phyloP scores from a whole-genome alignment of 2,888 invertebrate species.

The Uloborus plumipes region DNA sequence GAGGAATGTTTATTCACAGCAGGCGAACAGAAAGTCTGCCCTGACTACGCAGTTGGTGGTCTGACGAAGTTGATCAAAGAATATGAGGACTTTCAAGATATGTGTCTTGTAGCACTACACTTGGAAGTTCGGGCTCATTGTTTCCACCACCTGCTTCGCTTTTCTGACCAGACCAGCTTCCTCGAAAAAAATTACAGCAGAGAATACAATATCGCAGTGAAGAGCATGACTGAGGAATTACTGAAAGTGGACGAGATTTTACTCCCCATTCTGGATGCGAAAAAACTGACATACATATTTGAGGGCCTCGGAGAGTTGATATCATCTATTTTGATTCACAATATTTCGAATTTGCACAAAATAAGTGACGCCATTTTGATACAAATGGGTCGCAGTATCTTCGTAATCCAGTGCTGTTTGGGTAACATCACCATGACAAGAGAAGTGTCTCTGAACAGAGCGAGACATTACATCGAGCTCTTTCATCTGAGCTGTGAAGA shows the following conservation, averaged over 20 bases:
- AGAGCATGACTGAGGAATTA: slow-evolving; percentile 83
- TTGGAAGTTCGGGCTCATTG: slow-evolving; percentile 95
- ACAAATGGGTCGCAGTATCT: slow-evolving; percentile 83
- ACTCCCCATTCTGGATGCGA: slow-evolving; percentile 76
- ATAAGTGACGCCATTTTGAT: slow-evolving; percentile 87
- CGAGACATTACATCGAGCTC: slow-evolving; percentile 88
- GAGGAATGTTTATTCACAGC: background rate
- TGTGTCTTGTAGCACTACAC: slow-evolving; percentile 90
- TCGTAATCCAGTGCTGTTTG: slow-evolving; percentile 85
- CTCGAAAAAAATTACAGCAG: slow-evolving; percentile 79
- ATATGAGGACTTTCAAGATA: slow-evolving; percentile 90
- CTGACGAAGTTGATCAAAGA: slow-evolving; percentile 77
- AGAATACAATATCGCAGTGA: slow-evolving; percentile 82
- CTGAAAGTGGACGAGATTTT: slow-evolving; percentile 84
- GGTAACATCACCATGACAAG: slow-evolving; percentile 83
- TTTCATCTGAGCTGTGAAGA: slow-evolving; percentile 75
- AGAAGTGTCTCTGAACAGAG: slow-evolving; percentile 88
- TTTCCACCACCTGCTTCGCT: slow-evolving; percentile 87
- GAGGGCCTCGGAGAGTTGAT: slow-evolving; percentile 89
- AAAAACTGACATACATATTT: slow-evolving; percentile 82
- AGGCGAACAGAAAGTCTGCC: background rate
- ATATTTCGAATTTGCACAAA: slow-evolving; percentile 82
- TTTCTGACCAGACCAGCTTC: slow-evolving; percentile 71
- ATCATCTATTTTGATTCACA: slow-evolving; percentile 84
- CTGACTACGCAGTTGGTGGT: background rate